phyloP scores from a whole-genome alignment of 2,113 vertebrate genomes.

The Pseudorasbora parva region DNA sequence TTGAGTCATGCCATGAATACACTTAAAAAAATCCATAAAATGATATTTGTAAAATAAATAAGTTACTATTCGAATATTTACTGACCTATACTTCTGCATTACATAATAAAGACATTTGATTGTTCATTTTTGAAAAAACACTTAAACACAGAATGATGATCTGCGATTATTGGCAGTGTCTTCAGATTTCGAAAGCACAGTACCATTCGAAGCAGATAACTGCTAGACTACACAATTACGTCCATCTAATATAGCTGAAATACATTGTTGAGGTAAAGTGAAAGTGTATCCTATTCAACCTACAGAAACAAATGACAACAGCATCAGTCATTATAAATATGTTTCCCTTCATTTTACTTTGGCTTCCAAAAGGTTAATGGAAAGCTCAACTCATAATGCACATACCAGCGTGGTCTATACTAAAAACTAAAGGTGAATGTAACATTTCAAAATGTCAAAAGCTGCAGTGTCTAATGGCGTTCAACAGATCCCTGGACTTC shows the following conservation, averaged over 20 bases:
- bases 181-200: not conserved
- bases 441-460: not conserved
- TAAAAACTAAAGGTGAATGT: not conserved
- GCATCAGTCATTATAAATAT: not conserved
- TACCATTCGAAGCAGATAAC: not conserved
- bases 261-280: conserved; percentile 10
- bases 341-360: not conserved
- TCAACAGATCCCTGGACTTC: conserved; percentile 16
- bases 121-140: not conserved
- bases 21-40: not conserved
- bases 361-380: not conserved
- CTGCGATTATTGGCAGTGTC: conserved; percentile 8
- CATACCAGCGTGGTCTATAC: not conserved
- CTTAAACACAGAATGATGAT: not conserved
- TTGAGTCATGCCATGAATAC: not conserved
- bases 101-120: not conserved
- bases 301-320: not conserved
- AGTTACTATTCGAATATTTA: not conserved
- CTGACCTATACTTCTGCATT: not conserved
- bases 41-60: not conserved
- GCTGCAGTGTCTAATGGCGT: not conserved
- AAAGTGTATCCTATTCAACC: not conserved
- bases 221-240: not conserved
- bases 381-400: not conserved
- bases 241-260: not conserved